Conservation (phyloP, 2,113 vertebrate genomes). For the Nycticebus coucang region DNA sequence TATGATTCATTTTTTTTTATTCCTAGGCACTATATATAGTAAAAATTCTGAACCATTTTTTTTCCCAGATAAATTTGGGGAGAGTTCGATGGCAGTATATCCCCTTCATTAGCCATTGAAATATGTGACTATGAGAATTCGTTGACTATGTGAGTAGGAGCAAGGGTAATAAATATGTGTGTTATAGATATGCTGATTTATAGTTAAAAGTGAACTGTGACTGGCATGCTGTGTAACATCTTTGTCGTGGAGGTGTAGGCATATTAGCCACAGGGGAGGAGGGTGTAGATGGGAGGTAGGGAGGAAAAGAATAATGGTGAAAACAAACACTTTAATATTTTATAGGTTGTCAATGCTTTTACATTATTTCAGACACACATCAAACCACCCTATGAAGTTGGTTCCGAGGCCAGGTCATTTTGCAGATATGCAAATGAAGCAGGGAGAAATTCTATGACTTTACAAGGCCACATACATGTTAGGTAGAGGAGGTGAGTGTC, state of each 20-base stretch:
- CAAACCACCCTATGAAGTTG: background rate
- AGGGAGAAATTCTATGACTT: background rate
- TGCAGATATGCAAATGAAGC: background rate
- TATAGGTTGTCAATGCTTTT: background rate
- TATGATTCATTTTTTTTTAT: slow-evolving; percentile 50
- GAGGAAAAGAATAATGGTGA: background rate
- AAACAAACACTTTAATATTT: background rate
- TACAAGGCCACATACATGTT: background rate
- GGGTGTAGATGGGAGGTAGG: background rate
- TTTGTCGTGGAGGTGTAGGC: background rate
- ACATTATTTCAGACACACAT: background rate
- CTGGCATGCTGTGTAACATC: background rate
- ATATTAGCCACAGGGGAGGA: background rate
- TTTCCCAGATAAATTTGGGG: slow-evolving; percentile 16
- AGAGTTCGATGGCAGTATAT: background rate
- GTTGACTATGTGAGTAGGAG: background rate
- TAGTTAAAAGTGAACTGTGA: background rate
- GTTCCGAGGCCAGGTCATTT: background rate
- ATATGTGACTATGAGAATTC: background rate
- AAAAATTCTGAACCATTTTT: slow-evolving; percentile 14
- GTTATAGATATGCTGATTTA: background rate
- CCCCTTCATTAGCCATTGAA: background rate
- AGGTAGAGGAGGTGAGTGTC: background rate
- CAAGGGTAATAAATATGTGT: background rate
- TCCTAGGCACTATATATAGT: background rate